Conservation (phyloP, 2,888 invertebrate species). For the Drosophila birchii region DNA sequence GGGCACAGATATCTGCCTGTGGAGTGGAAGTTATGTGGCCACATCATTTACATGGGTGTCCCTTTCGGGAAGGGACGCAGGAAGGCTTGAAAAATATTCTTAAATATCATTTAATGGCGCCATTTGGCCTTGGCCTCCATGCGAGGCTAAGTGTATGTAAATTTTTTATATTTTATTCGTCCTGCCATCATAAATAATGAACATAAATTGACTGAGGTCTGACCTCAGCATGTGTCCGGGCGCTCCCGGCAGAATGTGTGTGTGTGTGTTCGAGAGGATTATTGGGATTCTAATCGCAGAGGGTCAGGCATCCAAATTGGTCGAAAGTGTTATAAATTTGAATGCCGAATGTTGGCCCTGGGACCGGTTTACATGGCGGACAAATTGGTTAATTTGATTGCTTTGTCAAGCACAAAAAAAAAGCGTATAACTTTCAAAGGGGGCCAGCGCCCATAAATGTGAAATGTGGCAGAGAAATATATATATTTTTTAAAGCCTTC, state of each 20-base stretch:
- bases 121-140: constrained; percentile 36
- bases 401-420: constrained; percentile 33
- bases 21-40: constrained; percentile 40
- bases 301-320: constrained; percentile 38
- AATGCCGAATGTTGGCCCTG: constrained; percentile 37
- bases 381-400: constrained; percentile 56
- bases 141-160: constrained; percentile 31
- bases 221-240: constrained; percentile 16
- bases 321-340: constrained; percentile 46
- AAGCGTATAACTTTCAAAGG: constrained; percentile 12
- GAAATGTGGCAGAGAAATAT: constrained; percentile 7
- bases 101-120: constrained; percentile 48
- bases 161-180: constrained; percentile 46
- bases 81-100: constrained; percentile 47
- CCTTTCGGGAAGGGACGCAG: constrained; percentile 1
- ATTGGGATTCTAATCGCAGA: constrained; percentile 53
- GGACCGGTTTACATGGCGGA: constrained; percentile 31
- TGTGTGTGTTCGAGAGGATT: constrained; percentile 29
- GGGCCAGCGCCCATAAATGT: constrained; percentile 8
- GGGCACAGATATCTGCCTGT: constrained; percentile 15
- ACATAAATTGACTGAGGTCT: constrained; percentile 52
- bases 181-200: constrained; percentile 59
- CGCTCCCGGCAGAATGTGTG: background rate
- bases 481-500: background rate
- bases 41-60: constrained; percentile 55